Base-by-base conservation (phyloP, 2,113 vertebrate genomes). In the Notarius lentiginosus region DNA sequence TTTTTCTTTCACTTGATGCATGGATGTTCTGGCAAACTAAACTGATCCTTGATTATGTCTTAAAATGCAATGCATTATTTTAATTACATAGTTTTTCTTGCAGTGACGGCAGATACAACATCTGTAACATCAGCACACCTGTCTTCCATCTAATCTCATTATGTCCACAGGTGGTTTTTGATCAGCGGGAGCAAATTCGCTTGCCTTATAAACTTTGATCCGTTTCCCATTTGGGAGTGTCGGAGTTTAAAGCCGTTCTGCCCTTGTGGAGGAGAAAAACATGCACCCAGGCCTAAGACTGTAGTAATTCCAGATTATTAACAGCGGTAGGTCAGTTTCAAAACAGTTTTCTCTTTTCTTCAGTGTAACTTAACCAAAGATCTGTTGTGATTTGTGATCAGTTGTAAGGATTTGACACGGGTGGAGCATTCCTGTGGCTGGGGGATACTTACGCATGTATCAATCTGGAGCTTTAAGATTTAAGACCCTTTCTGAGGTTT, bases 181-280 rank as follows among this genome's bases (percentile, higher is more conserved):
- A 82, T 4, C 24, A 30, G 15, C 22, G 18, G 18, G 20, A 61
- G 0, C 18, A 22, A 10, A 8, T 34, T 34, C 9, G 27, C 4
- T 95, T 95, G 92, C 93, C 94, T 95, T 93, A 94, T 95, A 95
- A 95, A 89, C 93, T 91, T 88, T 41, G 79, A 70, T 91, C 89
- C 86, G 80, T 60, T 84, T 90, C 65, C 91, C 90, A 88, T 91
- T 68, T 89, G 93, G 91, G 93, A 94, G 95, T 94, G 91, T 93
- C 92, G 91, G 91, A 94, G 94, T 95, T 95, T 95, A 93, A 89
- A 88, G 79, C 90, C 92, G 75, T 86, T 93, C 94, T 95, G 94
- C 93, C 95, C 94, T 92, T 93, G 91, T 90, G 83, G 91, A 90
- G 70, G 86, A 88, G 90, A 8, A 61, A 1, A 72, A 22, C 58